Base-by-base conservation (phyloP, 2,888 invertebrate species). In the Harpagoxenus sublaevis region DNA sequence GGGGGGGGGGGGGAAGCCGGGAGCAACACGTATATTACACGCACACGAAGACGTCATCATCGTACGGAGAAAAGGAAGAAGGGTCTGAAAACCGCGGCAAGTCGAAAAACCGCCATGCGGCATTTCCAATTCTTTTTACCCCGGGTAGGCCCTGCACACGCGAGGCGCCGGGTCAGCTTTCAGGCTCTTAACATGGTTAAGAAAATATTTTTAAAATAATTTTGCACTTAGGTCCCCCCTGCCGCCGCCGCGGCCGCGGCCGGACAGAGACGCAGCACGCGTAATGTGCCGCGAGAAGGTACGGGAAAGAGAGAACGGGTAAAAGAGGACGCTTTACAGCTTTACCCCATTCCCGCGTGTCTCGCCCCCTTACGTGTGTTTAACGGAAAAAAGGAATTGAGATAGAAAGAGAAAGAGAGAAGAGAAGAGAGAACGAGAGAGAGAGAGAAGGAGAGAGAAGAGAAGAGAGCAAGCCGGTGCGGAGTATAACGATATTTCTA, bases 141-240 rank as follows among this genome's bases (percentile, higher is more conserved):
- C 71, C 79, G 73, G 60, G 15, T 55, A n/a, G 35, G 75, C 42
- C 75, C 39, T 12, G 75, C 45, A 31, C 63, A 55, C 75, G 63
- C 75, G 53, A 74, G 57, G 62, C 53, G 88, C 74, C 84, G 92
- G 93, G 93, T 94, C 93, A 93, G 93, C 94, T 93, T 93, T 93
- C 93, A 92, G 86, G 91, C 84, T 60, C 74, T 45, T 94, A 94
- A 94, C 92, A 91, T 75, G 92, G 93, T 94, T 94, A 94, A 92
- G 94, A 91, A 93, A 94, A 94, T 94, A 93, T 94, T 94, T 94
- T 94, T 88, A 94, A 94, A 94, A 94, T 93, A 94, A 94, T 94
- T 93, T 94, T 93, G 93, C 94, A 94, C 94, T 94, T 93, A 94
- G 90, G 92, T 92, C 18, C 35, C 45, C 70, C 18, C 48, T 31